Conservation (phyloP, 2,888 invertebrate species). For the Alloscopus bannaensis region DNA sequence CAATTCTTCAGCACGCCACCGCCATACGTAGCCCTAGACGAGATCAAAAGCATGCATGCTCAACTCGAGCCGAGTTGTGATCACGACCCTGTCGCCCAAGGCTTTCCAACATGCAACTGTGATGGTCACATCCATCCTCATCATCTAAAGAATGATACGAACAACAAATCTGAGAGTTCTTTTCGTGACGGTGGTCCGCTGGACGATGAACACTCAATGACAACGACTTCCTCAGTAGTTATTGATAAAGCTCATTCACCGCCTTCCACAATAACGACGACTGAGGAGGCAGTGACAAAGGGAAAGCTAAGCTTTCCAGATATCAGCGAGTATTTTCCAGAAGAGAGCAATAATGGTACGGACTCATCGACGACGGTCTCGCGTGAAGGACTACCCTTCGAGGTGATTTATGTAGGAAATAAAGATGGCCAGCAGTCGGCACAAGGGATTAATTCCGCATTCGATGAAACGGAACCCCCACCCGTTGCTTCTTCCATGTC, state of each 20-base stretch:
- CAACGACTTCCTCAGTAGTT: too few species aligned
- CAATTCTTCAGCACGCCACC: slow-evolving; percentile 42
- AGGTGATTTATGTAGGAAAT: slow-evolving; percentile 3
- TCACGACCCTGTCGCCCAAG: slow-evolving; percentile 19
- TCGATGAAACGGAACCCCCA: slow-evolving; percentile 17
- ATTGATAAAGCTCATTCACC: too few species aligned
- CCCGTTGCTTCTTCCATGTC: too few species aligned
- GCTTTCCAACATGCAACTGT: slow-evolving; percentile 7
- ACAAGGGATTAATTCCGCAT: slow-evolving; percentile 13
- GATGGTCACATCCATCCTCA: slow-evolving; percentile 10
- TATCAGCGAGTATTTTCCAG: slow-evolving; percentile 29
- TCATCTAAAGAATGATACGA: too few species aligned
- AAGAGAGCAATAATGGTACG: neutral
- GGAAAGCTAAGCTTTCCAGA: slow-evolving; percentile 28
- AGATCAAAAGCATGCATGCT: slow-evolving; percentile 24
- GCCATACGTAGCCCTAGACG: slow-evolving; percentile 23
- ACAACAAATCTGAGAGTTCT: slow-evolving; percentile 12
- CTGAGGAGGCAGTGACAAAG: neutral
- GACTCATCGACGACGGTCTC: neutral
- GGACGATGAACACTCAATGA: too few species aligned
- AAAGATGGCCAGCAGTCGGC: too few species aligned
- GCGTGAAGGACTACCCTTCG: slow-evolving; percentile 7
- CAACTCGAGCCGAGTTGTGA: neutral
- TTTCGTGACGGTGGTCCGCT: too few species aligned
- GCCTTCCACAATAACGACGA: neutral